phyloP scores from a whole-genome alignment of 2,888 invertebrate species.

The Euproctis similis region DNA sequence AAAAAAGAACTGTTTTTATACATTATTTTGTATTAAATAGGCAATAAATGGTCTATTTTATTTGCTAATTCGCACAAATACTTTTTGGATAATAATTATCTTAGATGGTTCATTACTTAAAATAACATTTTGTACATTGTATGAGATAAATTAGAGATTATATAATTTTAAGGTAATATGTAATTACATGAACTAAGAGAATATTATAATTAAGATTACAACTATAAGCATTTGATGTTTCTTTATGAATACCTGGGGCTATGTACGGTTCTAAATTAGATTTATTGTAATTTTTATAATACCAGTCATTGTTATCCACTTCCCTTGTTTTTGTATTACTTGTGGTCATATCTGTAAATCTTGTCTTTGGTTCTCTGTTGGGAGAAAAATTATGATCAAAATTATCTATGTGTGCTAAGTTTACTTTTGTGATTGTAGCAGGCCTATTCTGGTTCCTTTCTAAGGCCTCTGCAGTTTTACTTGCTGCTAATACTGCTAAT shows the following conservation, averaged over 20 bases:
- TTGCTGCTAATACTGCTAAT: constrained; percentile 79
- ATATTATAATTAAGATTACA: constrained; percentile 14
- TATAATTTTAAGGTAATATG: too few species aligned
- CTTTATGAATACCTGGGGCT: constrained; percentile 50
- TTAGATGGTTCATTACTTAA: too few species aligned
- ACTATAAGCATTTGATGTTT: constrained; percentile 28
- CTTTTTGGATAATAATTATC: too few species aligned
- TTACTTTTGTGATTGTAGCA: constrained; percentile 65
- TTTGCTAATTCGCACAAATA: too few species aligned
- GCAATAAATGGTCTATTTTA: too few species aligned
- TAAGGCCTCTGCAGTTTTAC: constrained; percentile 49
- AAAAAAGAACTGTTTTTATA: too few species aligned
- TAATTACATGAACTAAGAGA: too few species aligned
- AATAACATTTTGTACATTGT: too few species aligned
- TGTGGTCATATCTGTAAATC: constrained; percentile 52
- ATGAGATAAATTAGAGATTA: too few species aligned
- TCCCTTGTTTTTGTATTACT: constrained; percentile 61
- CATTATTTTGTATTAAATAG: too few species aligned
- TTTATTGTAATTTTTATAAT: constrained; percentile 89
- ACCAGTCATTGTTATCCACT: constrained; percentile 84
- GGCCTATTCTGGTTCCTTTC: constrained; percentile 50
- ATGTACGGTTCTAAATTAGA: constrained; percentile 68
- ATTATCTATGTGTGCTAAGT: constrained; percentile 52
- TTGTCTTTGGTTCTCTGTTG: constrained; percentile 60
- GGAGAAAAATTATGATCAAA: constrained; percentile 50